A percentile compares a stretch with the other conserved stretches of the same genome.
Conservation (phyloP, 2,113 vertebrate species). For the Saimiri boliviensis region DNA sequence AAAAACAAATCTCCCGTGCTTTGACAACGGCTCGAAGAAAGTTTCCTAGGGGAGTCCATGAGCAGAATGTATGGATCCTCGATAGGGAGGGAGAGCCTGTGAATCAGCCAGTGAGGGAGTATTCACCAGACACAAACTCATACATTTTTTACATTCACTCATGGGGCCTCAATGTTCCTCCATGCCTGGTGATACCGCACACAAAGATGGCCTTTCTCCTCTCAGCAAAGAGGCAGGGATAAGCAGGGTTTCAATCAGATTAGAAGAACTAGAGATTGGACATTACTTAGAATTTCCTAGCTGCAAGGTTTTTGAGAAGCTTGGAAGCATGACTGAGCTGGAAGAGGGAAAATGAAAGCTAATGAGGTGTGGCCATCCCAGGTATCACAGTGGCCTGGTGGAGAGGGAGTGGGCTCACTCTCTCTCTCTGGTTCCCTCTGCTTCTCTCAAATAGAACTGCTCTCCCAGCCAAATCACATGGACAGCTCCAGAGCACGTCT, state of each 20-base stretch:
- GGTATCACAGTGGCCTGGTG: rapidly evolving
- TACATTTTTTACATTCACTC: not conserved
- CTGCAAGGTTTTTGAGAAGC: not conserved
- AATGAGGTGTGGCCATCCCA: not conserved
- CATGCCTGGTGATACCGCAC: not conserved
- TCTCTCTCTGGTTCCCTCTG: rapidly evolving
- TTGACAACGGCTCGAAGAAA: not conserved
- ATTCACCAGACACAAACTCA: not conserved
- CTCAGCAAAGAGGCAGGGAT: not conserved
- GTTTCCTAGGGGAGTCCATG: not conserved
- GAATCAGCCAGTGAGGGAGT: rapidly evolving
- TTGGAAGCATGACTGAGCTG: not conserved
- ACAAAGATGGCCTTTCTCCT: not conserved
- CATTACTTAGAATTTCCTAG: not conserved
- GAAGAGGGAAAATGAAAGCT: not conserved
- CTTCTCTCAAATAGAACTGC: not conserved
- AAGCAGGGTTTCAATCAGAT: not conserved
- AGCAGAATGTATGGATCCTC: not conserved
- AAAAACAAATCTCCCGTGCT: not conserved
- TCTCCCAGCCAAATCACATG: rapidly evolving
- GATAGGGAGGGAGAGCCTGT: not conserved
- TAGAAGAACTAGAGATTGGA: not conserved
- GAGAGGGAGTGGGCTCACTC: too few species aligned
- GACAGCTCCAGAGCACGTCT: not conserved
- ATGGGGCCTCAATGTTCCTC: not conserved